A percentile compares a stretch with the other conserved stretches of the same genome.
Evolutionary conservation across 1,140 invertebrate species (phyloP).

Genomic region (Ostrea edulis): DNA sequence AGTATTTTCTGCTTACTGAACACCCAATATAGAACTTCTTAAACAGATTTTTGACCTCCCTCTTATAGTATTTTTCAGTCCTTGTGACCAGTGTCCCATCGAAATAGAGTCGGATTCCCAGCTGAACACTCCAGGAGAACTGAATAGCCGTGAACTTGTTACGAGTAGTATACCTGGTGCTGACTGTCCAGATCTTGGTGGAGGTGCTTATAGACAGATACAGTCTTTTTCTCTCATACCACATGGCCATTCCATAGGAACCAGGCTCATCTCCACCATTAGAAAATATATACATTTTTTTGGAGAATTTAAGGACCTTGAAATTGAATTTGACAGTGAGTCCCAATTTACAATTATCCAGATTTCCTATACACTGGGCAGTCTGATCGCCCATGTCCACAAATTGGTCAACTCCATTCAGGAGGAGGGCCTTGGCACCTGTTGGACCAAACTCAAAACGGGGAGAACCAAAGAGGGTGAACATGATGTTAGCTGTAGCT

Average conservation of each 20-base stretch:
- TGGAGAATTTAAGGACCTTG: conserved; percentile 56
- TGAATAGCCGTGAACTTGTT: conserved; percentile 60
- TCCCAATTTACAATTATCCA: conserved; percentile 62
- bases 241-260: conserved; percentile 63
- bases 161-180: conserved; percentile 45
- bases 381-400: conserved; percentile 52
- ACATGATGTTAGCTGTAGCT: conserved; percentile 39
- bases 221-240: conserved; percentile 62
- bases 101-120: conserved; percentile 61
- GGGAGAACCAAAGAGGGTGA: conserved; percentile 58
- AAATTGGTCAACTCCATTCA: conserved; percentile 63
- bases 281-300: conserved; percentile 67
- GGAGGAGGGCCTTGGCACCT: conserved; percentile 60
- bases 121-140: conserved; percentile 65
- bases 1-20: conserved; percentile 41
- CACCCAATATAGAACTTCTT: conserved; percentile 59
- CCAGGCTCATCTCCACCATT: conserved; percentile 62
- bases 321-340: conserved; percentile 67
- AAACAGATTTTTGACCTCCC: conserved; percentile 34
- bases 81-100: conserved; percentile 53
- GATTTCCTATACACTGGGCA: conserved; percentile 51
- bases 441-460: conserved; percentile 55
- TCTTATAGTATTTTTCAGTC: conserved; percentile 49
- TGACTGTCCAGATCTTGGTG: conserved; percentile 63
- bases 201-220: conserved; percentile 58